Conservation (phyloP, 1,140 invertebrate species). For the Aphelinus certus region DNA sequence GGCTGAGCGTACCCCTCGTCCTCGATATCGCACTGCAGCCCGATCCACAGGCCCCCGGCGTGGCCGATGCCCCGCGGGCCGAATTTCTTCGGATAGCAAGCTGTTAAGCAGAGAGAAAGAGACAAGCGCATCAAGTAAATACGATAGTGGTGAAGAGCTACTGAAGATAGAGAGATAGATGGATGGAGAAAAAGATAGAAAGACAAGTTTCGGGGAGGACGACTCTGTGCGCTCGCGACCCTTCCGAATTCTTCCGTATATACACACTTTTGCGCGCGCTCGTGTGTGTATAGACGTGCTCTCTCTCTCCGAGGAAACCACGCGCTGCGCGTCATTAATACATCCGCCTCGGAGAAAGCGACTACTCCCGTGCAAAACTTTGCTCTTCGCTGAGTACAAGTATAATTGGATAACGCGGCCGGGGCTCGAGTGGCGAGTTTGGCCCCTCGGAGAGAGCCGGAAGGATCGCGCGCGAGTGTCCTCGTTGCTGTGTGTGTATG, state of each 20-base stretch:
- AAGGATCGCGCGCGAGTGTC: no score
- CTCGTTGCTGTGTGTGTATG: no score
- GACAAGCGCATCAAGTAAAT: constrained; percentile 60
- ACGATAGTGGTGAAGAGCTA: background rate
- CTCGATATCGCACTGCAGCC: constrained; percentile 68
- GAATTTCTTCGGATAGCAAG: constrained; percentile 78
- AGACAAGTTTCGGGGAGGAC: background rate
- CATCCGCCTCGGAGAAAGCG: background rate
- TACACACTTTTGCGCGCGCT: no score
- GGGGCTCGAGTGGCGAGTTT: no score
- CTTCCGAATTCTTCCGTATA: no score
- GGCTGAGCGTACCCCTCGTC: constrained; percentile 64
- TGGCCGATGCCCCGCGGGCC: constrained; percentile 87
- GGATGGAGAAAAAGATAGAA: constrained; percentile 16
- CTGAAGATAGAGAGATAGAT: background rate
- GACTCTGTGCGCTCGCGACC: no score
- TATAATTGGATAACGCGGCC: no score
- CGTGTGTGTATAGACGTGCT: no score
- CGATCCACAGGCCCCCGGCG: constrained; percentile 73
- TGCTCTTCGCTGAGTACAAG: no score
- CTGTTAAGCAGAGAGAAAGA: constrained; percentile 64
- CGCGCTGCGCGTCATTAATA: background rate
- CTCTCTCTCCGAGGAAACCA: background rate
- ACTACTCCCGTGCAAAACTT: background rate
- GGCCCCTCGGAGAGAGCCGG: no score